Conservation (phyloP, 2,888 invertebrate species). For the Scaptomyza tumidula region DNA sequence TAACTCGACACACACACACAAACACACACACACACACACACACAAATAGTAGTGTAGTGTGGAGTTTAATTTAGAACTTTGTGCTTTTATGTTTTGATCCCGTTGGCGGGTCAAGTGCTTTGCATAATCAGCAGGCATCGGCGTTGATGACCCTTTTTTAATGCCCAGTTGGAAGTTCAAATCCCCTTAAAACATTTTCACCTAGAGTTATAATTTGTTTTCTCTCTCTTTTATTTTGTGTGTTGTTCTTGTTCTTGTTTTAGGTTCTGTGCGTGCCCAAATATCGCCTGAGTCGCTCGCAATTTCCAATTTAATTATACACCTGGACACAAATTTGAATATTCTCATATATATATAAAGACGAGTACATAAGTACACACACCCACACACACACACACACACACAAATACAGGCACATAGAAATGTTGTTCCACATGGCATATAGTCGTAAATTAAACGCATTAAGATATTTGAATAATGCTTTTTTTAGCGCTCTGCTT, state of each 20-base stretch:
- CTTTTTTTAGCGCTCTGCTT: conserved; percentile 42
- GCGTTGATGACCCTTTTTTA: conserved; percentile 24
- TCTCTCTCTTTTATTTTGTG: background rate
- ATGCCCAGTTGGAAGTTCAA: conserved; percentile 40
- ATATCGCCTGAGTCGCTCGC: conserved; percentile 37
- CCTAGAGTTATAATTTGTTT: conserved; percentile 11
- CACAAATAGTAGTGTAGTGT: conserved; percentile 3
- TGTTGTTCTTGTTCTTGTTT: background rate
- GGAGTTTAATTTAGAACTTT: conserved; percentile 35
- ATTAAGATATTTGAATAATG: conserved; percentile 79
- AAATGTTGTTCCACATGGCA: conserved; percentile 58
- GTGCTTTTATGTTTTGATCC: conserved; percentile 33
- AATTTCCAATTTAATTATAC: conserved; percentile 76
- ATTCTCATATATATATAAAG: conserved; percentile 34
- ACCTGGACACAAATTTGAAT: conserved; percentile 72
- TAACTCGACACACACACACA: conserved; percentile 25
- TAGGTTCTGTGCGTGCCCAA: conserved; percentile 57
- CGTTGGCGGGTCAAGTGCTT: conserved; percentile 60
- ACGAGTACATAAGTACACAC: conserved; percentile 12
- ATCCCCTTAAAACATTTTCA: conserved; percentile 51
- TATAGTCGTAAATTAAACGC: conserved; percentile 73
- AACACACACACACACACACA: background rate
- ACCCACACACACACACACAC: conserved; percentile 10
- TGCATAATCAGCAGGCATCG: conserved; percentile 46
- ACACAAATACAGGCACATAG: conserved; percentile 2